Conservation (phyloP, 2,888 invertebrate species). For the Vannuccia rotundouncinata region DNA sequence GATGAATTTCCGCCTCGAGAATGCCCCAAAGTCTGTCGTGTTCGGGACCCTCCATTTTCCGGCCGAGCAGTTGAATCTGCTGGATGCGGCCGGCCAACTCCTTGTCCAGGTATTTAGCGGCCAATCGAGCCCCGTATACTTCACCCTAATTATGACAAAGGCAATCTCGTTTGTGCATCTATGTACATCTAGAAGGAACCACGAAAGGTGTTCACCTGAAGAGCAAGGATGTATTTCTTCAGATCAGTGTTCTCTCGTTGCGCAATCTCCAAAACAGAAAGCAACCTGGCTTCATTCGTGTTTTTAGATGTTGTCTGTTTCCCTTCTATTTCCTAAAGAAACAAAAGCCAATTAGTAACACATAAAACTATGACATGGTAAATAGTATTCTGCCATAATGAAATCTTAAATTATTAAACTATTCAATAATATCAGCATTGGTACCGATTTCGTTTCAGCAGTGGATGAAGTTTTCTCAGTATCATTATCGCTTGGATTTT, state of each 20-base stretch:
- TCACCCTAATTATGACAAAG: conserved; percentile 63
- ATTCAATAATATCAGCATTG: neutral
- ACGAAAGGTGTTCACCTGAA: conserved; percentile 56
- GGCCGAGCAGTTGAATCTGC: conserved; percentile 72
- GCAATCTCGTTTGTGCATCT: too few relatives aligned
- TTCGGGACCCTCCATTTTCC: conserved; percentile 72
- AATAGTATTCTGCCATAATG: neutral
- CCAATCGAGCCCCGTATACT: conserved; percentile 73
- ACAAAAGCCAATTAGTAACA: neutral
- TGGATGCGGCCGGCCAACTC: conserved; percentile 74
- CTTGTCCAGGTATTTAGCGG: conserved; percentile 78
- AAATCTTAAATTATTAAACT: too few relatives aligned
- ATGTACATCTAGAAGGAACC: too few relatives aligned
- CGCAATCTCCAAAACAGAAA: neutral
- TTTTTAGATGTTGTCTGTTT: neutral
- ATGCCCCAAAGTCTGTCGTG: conserved; percentile 73
- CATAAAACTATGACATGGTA: neutral
- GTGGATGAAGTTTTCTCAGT: neutral
- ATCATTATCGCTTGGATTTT: conserved; percentile 52
- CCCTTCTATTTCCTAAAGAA: too few relatives aligned
- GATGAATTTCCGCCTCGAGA: conserved; percentile 75
- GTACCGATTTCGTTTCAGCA: neutral
- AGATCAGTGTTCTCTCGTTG: conserved; percentile 65
- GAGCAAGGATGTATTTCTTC: conserved; percentile 66
- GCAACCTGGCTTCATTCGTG: neutral